Conservation (phyloP, 2,797 vertebrate species). For the Premnoplex brunnescens region DNA sequence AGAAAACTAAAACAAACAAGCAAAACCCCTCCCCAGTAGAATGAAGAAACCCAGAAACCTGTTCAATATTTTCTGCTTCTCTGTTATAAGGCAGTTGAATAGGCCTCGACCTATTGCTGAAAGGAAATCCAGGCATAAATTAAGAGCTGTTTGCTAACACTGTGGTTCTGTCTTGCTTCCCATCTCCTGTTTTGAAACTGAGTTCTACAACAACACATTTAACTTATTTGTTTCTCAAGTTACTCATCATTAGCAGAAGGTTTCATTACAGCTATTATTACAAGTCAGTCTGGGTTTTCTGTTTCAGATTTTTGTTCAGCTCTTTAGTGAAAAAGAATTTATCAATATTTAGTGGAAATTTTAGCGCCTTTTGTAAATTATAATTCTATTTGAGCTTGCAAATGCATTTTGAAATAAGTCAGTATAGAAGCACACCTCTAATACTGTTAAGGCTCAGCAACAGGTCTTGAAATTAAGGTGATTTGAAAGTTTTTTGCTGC, state of each 20-base stretch:
- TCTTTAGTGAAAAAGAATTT: background rate
- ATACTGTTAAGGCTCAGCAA: background rate
- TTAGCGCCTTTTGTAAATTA: background rate
- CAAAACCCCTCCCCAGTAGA: background rate
- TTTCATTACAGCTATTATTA: background rate
- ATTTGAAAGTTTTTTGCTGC: background rate
- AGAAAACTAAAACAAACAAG: background rate
- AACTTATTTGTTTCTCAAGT: background rate
- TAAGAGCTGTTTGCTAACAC: background rate
- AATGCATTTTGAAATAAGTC: background rate
- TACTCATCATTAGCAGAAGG: background rate
- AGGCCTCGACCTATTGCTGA: background rate
- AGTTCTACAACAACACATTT: background rate
- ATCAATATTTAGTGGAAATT: background rate
- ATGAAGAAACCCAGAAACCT: rapidly evolving
- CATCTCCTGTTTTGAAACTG: background rate
- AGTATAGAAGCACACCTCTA: background rate
- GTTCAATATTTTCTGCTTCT: background rate
- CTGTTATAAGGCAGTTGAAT: background rate
- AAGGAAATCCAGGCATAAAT: background rate
- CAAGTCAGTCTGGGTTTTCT: background rate
- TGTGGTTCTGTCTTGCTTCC: background rate
- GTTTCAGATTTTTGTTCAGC: background rate
- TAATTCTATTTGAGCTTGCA: background rate
- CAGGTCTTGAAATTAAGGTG: background rate